Conservation (phyloP, 1,140 invertebrate species). For the Lasioglossum baleicum region DNA sequence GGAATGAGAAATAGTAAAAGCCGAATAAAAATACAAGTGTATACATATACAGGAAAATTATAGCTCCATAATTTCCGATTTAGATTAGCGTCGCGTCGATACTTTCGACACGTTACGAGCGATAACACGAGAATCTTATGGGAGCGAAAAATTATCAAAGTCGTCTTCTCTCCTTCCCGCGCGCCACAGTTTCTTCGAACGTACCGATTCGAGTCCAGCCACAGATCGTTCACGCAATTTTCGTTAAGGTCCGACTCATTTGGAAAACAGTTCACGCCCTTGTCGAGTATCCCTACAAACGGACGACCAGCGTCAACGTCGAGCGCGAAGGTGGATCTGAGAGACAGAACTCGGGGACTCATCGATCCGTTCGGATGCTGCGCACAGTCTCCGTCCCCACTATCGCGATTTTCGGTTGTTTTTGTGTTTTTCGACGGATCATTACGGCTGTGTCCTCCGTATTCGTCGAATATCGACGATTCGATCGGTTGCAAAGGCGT, state of each 20-base stretch:
- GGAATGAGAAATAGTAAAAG: not conserved
- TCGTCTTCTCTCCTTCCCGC: no score
- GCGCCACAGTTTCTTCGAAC: slow-evolving; percentile 1
- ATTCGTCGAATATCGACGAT: no score
- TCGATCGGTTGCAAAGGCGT: no score
- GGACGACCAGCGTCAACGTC: slow-evolving; percentile 37
- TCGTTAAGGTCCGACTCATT: not conserved
- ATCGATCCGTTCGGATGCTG: slow-evolving; percentile 67
- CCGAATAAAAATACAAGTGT: no score
- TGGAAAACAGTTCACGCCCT: slow-evolving; percentile 16
- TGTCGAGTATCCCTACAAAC: slow-evolving; percentile 26
- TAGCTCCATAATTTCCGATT: no score
- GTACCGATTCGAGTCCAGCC: slow-evolving; percentile 4
- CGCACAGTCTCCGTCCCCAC: slow-evolving; percentile 54
- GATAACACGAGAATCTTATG: no score
- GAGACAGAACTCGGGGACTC: slow-evolving; percentile 44
- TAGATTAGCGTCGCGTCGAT: no score
- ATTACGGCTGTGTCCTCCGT: not conserved
- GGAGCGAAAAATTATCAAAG: no score
- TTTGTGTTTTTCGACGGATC: slow-evolving; percentile 4
- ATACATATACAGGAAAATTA: no score
- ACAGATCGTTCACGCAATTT: slow-evolving; percentile 16
- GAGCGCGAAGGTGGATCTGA: slow-evolving; percentile 49
- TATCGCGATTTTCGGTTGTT: slow-evolving; percentile 36
- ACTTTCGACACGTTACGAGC: no score